Evolutionary conservation across 2,113 vertebrate genomes (phyloP), one percentile per base, ranked within the genome.

Genomic region (Pagrus major): DNA sequence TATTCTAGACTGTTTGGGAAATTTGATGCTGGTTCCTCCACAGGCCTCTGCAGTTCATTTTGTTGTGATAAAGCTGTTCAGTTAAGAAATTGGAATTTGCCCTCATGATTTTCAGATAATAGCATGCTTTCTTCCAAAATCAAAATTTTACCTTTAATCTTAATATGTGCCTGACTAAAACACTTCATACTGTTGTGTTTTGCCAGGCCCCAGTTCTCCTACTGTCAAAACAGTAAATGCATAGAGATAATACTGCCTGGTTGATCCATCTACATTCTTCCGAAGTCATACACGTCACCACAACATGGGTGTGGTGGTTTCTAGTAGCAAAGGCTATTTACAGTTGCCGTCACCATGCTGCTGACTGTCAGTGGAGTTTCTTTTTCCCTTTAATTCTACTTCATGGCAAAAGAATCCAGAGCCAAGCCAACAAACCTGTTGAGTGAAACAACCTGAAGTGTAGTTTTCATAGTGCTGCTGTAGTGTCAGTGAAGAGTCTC

Each of bases 191-290:
- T 23, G 41, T 11, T 9, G 9, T 47, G 65, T 64, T 83, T 72
- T 23, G 39, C 71, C 46, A 60, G 21, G 0, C 51, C 70, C 49
- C 29, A 25, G 9, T 44, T 59, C 27, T 58, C 16, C 47, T 37
- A 16, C 31, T 78, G 31, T 68, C 31, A 65, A 71, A 78, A 58
- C 37, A 5, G 20, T 29, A 18, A 23, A 33, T 4, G 18, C 42
- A 29, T 65, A 11, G 8, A 58, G 33, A 10, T 25, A 25, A 23
- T 23, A 3, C n/a, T 37, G 51, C 29, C 1, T 1, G 4, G 54
- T 56, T 81, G 73, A 86, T 80, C 66, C 20, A 39, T 78, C 77
- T 49, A 73, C 85, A 91, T 92, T 88, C 85, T 75, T 88, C 11
- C 39, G n/a, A 75, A 39, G 85, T 70, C 69, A 65, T 37, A 42